These are phyloP conservation scores for Apostichopus leukothele DNA, from an alignment of 53 echinoderm and acorn worm species.

Conservation along the genomic window DNA sequence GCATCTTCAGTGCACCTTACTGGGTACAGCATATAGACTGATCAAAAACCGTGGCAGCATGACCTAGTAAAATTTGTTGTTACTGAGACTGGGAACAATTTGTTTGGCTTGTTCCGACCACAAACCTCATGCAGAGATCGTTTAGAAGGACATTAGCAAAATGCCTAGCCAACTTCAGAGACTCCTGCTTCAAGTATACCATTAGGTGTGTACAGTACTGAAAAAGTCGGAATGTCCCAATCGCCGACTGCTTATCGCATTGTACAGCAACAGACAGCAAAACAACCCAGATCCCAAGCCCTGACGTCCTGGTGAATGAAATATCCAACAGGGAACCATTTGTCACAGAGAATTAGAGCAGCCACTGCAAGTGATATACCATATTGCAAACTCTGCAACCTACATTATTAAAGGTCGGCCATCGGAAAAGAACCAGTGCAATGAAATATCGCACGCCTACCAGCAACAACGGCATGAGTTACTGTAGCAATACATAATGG, in stretches of 20 bases:
- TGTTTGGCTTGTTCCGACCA: constrained; percentile 47
- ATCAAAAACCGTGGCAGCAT: constrained; percentile 43
- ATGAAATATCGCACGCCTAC: background rate
- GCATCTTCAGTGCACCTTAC: constrained; percentile 22
- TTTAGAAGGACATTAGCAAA: constrained; percentile 39
- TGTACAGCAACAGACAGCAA: constrained; percentile 29
- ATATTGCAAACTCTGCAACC: constrained; percentile 5
- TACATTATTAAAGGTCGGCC: constrained; percentile 19
- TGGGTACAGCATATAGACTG: constrained; percentile 11
- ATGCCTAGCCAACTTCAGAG: constrained; percentile 43
- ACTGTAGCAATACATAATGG: constrained; percentile 13
- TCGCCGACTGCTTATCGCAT: constrained; percentile 10
- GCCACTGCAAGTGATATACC: constrained; percentile 19
- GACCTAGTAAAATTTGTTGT: background rate
- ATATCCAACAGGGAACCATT: constrained; percentile 47
- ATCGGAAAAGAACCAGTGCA: background rate
- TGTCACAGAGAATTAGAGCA: constrained; percentile 33
- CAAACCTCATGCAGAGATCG: constrained; percentile 28
- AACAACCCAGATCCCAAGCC: constrained; percentile 20
- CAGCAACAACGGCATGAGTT: constrained; percentile 20
- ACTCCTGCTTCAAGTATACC: constrained; percentile 15
- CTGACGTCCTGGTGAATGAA: constrained; percentile 31
- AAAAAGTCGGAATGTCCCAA: constrained; percentile 3
- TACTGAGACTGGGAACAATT: background rate
- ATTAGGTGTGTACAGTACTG: constrained; percentile 35